Conservation (phyloP, 2,888 invertebrate species). For the Smittia aterrima region DNA sequence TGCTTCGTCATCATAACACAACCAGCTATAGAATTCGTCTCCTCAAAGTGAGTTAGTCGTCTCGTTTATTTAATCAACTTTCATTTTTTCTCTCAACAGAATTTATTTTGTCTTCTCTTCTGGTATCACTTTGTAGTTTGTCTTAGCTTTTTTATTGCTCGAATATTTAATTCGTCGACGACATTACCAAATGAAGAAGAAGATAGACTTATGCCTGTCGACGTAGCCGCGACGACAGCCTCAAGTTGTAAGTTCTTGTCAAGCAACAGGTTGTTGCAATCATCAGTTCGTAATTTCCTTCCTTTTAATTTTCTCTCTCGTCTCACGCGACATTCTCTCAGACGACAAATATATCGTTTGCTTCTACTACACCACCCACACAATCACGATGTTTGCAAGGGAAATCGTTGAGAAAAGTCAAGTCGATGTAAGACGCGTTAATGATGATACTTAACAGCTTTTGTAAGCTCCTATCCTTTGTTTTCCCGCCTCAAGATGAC, state of each 20-base stretch:
- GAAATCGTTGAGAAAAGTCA: constrained; percentile 16
- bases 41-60: not conserved
- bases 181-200: not conserved
- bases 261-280: constrained; percentile 31
- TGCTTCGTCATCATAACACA: not conserved
- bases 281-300: not conserved
- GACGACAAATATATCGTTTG: constrained; percentile 19
- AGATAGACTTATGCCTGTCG: too few relatives aligned
- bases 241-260: not conserved
- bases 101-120: not conserved
- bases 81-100: constrained; percentile 2
- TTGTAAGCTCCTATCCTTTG: not conserved
- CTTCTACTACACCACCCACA: constrained; percentile 15
- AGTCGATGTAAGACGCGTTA: constrained; percentile 23
- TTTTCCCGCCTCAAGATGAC: constrained; percentile 8
- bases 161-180: not conserved
- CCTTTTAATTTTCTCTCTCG: not conserved
- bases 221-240: too few relatives aligned
- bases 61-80: not conserved
- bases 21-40: not conserved
- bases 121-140: constrained; percentile 14
- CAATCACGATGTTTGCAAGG: constrained; percentile 16
- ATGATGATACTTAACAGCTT: not conserved
- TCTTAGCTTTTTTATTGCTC: not conserved
- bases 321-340: too few relatives aligned